phyloP scores from a whole-genome alignment of 2,888 invertebrate genomes.

The Cinara cedri region DNA sequence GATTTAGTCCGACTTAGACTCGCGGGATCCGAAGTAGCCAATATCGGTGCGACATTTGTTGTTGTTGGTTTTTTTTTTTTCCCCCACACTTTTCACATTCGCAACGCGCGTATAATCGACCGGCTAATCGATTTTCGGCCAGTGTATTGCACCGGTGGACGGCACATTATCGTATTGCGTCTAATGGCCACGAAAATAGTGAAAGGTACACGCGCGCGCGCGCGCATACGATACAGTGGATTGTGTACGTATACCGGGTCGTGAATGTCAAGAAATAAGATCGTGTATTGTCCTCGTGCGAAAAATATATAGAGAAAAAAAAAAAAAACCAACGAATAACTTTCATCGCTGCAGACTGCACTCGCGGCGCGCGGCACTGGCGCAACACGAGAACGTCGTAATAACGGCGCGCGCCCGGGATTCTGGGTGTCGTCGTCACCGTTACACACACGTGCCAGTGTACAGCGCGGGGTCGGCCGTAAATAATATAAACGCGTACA shows the following conservation, averaged over 20 bases:
- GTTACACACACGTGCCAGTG: no score
- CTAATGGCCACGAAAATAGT: conserved; percentile 19
- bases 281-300: conserved; percentile 40
- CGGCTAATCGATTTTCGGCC: background rate
- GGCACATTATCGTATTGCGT: background rate
- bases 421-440: background rate
- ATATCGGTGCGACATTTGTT: no score
- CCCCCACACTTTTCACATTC: background rate
- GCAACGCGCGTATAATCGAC: background rate
- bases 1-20: no score
- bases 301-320: background rate
- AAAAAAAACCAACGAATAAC: background rate
- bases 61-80: background rate
- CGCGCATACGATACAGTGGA: background rate
- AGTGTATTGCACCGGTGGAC: background rate
- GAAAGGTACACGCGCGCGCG: background rate
- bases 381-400: no score
- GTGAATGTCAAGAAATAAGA: conserved; percentile 36
- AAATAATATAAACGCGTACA: no score
- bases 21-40: no score
- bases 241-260: background rate
- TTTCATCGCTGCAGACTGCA: conserved; percentile 10
- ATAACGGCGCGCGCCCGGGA: background rate
- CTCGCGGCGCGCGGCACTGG: background rate
- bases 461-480: background rate